Base-by-base conservation (phyloP, 1,140 invertebrate species). In the Drosophila aff. region DNA sequence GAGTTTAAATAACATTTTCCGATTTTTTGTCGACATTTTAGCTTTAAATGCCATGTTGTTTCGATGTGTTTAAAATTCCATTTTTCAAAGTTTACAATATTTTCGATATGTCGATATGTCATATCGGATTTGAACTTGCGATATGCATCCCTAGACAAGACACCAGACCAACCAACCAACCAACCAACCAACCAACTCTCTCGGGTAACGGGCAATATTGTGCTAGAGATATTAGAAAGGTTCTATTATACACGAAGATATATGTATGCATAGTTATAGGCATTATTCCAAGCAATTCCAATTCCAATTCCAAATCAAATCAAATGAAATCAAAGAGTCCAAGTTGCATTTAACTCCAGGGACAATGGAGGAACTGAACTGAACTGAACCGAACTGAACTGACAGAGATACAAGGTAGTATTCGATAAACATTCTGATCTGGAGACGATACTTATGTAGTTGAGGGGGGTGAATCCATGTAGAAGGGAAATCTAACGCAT, bases 221-320 rank as follows among this genome's bases (percentile, higher is more conserved):
- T 69, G 67, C 64, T 69, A 69, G 47, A 67, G 47, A 40, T 26
- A 57, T 23, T 23, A 23, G 7, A n/a, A 76, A 41, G 44, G 46
- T 65, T 75, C 73, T 75, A 79, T 66, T 79, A 53, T 68, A 81
- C 62, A 65, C 53, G 36, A 40, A 67, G 55, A 77, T 46, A 76
- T 31, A 28, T 78, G 68, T 78, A 78, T 47, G 68, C 41, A 78
- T 47, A 60, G 33, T 62, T 58, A 61, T 64, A 74, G 63, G 43
- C 49, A 76, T 59, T 26, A 41, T 36, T 61, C 31, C 64, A 62
- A 62, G 33, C 69, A 44, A 61, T 23, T 23, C 40, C 40, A 73
- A 60, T 59, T n/a, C 36, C 52, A 69, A 71, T 52, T 72, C 38
- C 53, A 72, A 73, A 38, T 58, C 18, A 64, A 57, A 40, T 55